phyloP scores from a whole-genome alignment of 2,113 vertebrate species.

The Nyctereutes procyonoides region DNA sequence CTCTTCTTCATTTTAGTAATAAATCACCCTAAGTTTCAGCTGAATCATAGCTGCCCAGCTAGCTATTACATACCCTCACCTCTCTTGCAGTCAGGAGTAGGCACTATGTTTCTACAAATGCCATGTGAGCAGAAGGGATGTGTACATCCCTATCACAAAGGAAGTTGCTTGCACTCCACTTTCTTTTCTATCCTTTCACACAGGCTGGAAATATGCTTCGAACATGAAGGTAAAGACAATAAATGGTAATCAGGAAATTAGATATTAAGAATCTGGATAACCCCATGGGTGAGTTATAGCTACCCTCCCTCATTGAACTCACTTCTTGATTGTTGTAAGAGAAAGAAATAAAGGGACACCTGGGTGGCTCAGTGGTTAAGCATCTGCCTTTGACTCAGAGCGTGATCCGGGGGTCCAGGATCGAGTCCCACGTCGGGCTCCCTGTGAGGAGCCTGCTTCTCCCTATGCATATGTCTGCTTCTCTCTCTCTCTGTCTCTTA shows the following conservation, averaged over 20 bases:
- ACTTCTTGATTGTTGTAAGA: neutral
- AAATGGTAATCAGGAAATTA: slow-evolving; percentile 1
- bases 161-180: neutral
- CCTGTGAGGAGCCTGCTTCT: too few relatives aligned
- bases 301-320: neutral
- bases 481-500: too few relatives aligned
- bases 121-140: neutral
- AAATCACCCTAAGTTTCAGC: neutral
- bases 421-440: too few relatives aligned
- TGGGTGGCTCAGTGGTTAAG: too few relatives aligned
- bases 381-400: too few relatives aligned
- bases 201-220: neutral
- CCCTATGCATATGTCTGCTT: too few relatives aligned
- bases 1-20: neutral
- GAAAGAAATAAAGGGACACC: slow-evolving; percentile 1
- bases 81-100: neutral
- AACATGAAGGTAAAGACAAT: neutral
- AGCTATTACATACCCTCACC: neutral
- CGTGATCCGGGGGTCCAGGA: too few relatives aligned
- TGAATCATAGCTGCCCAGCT: neutral
- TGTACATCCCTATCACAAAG: neutral
- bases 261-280: neutral
- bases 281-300: neutral
- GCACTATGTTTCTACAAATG: neutral
- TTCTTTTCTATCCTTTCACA: neutral